Evolutionary conservation across 2,113 vertebrate species (phyloP).

Genomic region (Anguilla japonica): DNA sequence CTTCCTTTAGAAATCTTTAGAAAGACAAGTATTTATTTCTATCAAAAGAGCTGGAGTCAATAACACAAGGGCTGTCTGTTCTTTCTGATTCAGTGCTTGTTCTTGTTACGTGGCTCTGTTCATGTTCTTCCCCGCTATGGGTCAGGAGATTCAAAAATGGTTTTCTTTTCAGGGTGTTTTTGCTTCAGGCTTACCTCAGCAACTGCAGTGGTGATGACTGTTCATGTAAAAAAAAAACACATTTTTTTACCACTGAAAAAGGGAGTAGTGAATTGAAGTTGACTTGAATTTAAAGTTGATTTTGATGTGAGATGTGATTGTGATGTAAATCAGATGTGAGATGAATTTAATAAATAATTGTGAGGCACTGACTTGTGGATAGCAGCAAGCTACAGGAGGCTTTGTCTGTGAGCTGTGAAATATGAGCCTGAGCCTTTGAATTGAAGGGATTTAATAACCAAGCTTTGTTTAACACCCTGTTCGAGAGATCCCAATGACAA

Average conservation of each 20-base stretch:
- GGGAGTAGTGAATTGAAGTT: neutral
- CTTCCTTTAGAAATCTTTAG: conserved; percentile 1
- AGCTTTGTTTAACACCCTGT: no score
- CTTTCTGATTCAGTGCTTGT: neutral
- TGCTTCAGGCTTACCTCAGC: neutral
- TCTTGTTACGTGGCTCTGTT: neutral
- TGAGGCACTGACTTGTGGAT: no score
- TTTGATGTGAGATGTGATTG: no score
- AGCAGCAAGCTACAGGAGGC: no score
- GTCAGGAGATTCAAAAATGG: neutral
- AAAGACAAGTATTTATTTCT: neutral
- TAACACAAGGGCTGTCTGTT: neutral
- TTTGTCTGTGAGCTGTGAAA: no score
- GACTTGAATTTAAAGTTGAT: no score
- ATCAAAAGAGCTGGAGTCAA: neutral
- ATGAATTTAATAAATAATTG: no score
- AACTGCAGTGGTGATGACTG: neutral
- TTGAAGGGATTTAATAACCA: no score
- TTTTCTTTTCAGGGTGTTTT: neutral
- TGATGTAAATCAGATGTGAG: no score
- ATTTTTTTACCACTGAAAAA: neutral
- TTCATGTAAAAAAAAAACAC: neutral
- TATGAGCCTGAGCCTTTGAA: no score
- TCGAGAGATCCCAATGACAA: no score
- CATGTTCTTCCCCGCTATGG: neutral